A percentile compares a stretch with the other conserved stretches of the same genome.
phyloP scores from a whole-genome alignment of 2,888 invertebrate species.

The Timema cristinae region DNA sequence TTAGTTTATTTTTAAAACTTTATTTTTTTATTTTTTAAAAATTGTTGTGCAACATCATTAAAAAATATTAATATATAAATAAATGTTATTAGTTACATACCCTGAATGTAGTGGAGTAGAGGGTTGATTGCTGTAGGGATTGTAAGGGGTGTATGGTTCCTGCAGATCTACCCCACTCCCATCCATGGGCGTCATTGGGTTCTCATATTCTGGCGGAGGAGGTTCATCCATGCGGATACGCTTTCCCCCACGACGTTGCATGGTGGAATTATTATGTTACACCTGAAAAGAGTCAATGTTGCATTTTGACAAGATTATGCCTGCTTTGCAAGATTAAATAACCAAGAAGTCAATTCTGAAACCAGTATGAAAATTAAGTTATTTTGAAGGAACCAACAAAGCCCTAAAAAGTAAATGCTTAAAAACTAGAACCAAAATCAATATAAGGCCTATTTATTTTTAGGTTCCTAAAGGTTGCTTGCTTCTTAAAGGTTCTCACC shows the following conservation, averaged over 20 bases:
- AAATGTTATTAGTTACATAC: conserved; percentile 18
- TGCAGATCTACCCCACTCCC: conserved; percentile 51
- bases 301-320: no score
- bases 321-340: no score
- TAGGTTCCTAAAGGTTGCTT: no score
- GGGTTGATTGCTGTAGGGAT: conserved; percentile 45
- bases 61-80: not conserved
- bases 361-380: no score
- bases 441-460: no score
- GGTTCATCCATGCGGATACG: conserved; percentile 90
- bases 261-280: conserved; percentile 38
- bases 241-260: conserved; percentile 84
- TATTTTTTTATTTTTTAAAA: no score
- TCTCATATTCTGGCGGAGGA: conserved; percentile 77
- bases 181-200: conserved; percentile 49
- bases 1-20: not conserved
- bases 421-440: no score
- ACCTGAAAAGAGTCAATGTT: not conserved
- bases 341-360: no score
- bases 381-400: no score
- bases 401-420: no score
- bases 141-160: conserved; percentile 46
- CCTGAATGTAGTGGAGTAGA: conserved; percentile 38
- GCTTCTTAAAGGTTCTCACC: no score
- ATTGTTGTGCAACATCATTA: no score